phyloP scores from a whole-genome alignment of 2,888 invertebrate species.

The Allolobophora icterica region DNA sequence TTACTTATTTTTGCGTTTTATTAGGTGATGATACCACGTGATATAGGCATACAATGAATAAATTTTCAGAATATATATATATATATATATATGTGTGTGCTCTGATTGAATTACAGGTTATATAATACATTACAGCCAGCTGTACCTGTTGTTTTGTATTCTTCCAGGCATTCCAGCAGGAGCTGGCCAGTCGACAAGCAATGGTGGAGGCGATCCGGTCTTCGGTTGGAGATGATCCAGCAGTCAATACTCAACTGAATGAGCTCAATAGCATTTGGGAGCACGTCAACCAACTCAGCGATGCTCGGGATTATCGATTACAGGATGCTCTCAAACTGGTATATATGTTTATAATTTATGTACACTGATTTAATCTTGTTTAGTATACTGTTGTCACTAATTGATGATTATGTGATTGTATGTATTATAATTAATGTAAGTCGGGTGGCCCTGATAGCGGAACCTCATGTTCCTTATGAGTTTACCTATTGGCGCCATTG shows the following conservation, averaged over 20 bases:
- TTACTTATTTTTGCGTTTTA: neutral
- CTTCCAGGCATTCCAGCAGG: slow-evolving; percentile 61
- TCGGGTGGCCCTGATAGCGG: too few relatives aligned
- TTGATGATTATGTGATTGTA: too few relatives aligned
- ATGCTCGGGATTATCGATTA: slow-evolving; percentile 57
- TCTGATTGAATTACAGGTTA: neutral
- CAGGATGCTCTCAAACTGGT: slow-evolving; percentile 62
- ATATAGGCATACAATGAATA: too few relatives aligned
- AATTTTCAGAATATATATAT: too few relatives aligned
- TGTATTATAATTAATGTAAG: too few relatives aligned
- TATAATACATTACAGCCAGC: neutral
- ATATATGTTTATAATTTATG: slow-evolving; percentile 41
- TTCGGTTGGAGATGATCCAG: slow-evolving; percentile 55
- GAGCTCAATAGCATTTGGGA: slow-evolving; percentile 61
- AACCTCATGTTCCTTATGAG: too few relatives aligned
- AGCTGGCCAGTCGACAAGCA: slow-evolving; percentile 52
- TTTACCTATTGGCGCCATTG: too few relatives aligned
- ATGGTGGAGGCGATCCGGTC: slow-evolving; percentile 58
- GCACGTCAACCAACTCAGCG: slow-evolving; percentile 57
- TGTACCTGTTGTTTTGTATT: neutral
- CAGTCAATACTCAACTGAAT: slow-evolving; percentile 53
- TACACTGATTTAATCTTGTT: too few relatives aligned
- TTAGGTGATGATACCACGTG: too few relatives aligned
- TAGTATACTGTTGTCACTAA: too few relatives aligned
- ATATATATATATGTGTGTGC: too few relatives aligned